A percentile compares a stretch with the other conserved stretches of the same genome.
These are phyloP conservation scores for Ploceus nigricollis DNA, from an alignment of 2,113 vertebrate genomes.

Conservation along the genomic window DNA sequence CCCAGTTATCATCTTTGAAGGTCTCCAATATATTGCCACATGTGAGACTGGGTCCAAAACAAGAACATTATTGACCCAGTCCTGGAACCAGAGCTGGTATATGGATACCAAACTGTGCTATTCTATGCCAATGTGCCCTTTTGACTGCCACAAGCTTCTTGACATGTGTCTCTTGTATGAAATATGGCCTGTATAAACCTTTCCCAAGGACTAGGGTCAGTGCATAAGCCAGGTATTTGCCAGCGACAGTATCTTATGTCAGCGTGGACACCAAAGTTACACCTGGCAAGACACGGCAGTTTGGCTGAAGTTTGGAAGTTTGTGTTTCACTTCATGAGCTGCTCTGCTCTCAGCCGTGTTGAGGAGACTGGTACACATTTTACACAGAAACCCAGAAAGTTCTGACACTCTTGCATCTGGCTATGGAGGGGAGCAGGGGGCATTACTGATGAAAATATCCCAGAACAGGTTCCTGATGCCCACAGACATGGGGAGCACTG, in stretches of 20 bases:
- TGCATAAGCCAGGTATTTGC: background rate
- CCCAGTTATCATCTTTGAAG: background rate
- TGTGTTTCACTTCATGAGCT: background rate
- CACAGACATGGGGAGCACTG: background rate
- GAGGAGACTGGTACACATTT: background rate
- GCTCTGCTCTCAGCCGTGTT: background rate
- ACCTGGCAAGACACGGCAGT: background rate
- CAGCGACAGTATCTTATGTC: background rate
- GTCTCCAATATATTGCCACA: background rate
- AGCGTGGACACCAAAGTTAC: background rate
- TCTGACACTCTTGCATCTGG: background rate
- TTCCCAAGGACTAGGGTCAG: background rate
- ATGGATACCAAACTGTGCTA: accelerated
- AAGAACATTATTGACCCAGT: background rate
- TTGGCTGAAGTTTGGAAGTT: background rate
- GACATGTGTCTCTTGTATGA: background rate
- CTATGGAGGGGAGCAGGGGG: background rate
- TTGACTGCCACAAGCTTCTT: background rate
- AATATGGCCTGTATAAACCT: background rate
- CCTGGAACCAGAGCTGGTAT: background rate
- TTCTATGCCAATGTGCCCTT: background rate
- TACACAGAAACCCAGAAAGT: background rate
- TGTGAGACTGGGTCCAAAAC: background rate
- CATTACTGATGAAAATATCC: background rate
- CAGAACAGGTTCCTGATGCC: background rate